These are phyloP conservation scores for Trichosurus vulpecula DNA, from an alignment of 2,797 vertebrate species.

Conservation along the genomic window DNA sequence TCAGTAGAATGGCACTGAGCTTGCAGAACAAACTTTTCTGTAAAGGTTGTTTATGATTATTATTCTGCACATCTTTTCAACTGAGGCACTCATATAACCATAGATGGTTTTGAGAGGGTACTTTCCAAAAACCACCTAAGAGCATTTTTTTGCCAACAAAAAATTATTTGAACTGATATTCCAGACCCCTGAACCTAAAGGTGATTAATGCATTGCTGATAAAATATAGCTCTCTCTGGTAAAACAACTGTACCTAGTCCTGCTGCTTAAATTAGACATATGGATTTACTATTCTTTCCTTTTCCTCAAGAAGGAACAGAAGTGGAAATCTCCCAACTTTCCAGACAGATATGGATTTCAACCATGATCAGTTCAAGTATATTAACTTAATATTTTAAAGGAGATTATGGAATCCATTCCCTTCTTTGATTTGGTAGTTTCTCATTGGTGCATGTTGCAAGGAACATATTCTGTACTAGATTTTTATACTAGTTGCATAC, in stretches of 20 bases:
- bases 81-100: not conserved
- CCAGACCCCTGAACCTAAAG: not conserved
- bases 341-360: not conserved
- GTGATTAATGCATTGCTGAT: not conserved
- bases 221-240: not conserved
- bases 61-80: not conserved
- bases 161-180: not conserved
- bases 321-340: not conserved
- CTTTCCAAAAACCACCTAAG: not conserved
- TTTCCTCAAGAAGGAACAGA: not conserved
- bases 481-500: not conserved
- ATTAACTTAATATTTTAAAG: not conserved
- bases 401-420: not conserved
- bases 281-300: not conserved
- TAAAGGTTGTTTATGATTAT: not conserved
- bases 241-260: not conserved
- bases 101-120: not conserved
- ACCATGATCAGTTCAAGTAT: not conserved
- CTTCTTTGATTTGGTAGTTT: not conserved
- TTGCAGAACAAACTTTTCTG: not conserved
- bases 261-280: not conserved
- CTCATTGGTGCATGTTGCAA: not conserved
- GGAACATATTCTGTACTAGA: not conserved
- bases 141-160: not conserved
- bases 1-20: not conserved